Base-by-base conservation (phyloP, 2,113 vertebrate genomes). In the Rhabdornis inornatus region DNA sequence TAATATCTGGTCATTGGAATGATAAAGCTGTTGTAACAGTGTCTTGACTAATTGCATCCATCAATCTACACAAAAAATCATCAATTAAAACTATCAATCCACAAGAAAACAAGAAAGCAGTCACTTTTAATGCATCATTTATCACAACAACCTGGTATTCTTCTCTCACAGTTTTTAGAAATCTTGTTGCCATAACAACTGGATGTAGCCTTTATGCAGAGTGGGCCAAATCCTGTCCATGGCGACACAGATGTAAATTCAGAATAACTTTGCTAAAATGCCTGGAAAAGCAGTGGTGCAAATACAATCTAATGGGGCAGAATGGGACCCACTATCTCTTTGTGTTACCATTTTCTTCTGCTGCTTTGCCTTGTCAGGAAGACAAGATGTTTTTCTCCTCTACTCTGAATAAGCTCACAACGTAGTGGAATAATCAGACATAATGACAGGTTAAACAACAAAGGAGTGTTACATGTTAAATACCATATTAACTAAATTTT, bases 161-260 rank as follows among this genome's bases (percentile, higher is more conserved):
- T 96, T 97, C 95, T 92, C 93, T 94, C 37, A 70, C 76, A 75
- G 61, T 92, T 97, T 97, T 97, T 95, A 97, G 95, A 97, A 94
- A 56, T 94, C 86, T 49, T 6, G 96, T 98, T 97, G 59, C 97
- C 93, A 97, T 97, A 96, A 96, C 95, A 97, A 98, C 97, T 15
- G 25, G 49, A 71, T 88, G 90, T 83, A 89, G 83, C 75, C 81
- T 97, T 96, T 94, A 93, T 84, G 87, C 71, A 83, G 60, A 85
- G 84, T 37, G 23, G 94, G 92, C 76, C 90, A 81, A 77, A 97
- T 94, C 72, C 96, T 94, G 92, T 81, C 90, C 94, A 89, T 78
- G n/a, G 55, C 65, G 79, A 86, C 87, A 88, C 20, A 87, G 55
- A 80, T 60, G 84, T 20, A 95, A 94, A 94, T 91, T 74, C 57